phyloP scores from a whole-genome alignment of 2,797 vertebrate genomes.

The Anguilla marmorata region DNA sequence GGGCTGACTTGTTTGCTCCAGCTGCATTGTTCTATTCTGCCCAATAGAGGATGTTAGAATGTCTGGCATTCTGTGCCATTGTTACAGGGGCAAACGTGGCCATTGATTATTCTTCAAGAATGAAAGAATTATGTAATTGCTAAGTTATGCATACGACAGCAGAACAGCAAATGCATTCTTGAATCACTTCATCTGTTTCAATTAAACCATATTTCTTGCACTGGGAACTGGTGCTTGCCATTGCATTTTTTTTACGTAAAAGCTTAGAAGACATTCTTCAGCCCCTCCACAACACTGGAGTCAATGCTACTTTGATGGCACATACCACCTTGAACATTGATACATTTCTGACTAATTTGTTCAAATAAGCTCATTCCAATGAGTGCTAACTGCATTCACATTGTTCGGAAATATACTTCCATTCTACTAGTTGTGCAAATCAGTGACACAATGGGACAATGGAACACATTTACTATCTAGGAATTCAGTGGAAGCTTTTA shows the following conservation, averaged over 20 bases:
- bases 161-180: not conserved
- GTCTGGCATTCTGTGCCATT: constrained; percentile 50
- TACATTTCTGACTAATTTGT: not conserved
- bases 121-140: constrained; percentile 20
- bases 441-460: not conserved
- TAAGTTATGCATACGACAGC: not conserved
- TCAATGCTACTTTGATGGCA: not conserved
- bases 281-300: not conserved
- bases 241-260: not conserved
- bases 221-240: not conserved
- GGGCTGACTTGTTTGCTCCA: constrained; percentile 20
- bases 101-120: constrained; percentile 29
- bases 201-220: not conserved
- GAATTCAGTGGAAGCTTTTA: not conserved
- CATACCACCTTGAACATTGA: not conserved
- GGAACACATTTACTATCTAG: not conserved
- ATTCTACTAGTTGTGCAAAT: not conserved
- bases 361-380: not conserved
- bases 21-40: constrained; percentile 46
- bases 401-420: constrained; percentile 1
- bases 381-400: not conserved
- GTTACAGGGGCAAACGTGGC: constrained; percentile 32
- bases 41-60: constrained; percentile 54
- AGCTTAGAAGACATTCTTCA: not conserved
- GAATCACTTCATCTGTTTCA: not conserved